A percentile compares a stretch with the other conserved stretches of the same genome.
Evolutionary conservation across 2,113 vertebrate genomes (phyloP).

Genomic region (Chaetorhynchus papuensis): DNA sequence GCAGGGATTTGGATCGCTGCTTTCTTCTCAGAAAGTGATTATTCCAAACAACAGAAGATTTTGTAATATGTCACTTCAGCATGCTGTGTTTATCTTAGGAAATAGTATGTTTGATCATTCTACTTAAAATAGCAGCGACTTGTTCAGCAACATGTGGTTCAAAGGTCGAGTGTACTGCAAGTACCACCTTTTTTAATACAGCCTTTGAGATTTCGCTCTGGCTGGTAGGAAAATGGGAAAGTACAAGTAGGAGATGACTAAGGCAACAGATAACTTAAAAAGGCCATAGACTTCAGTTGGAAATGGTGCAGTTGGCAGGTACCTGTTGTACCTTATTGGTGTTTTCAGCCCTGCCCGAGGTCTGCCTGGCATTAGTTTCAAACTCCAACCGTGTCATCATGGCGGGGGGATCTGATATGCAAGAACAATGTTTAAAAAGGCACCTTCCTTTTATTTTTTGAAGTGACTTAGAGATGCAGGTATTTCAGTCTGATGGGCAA

Average conservation of each 20-base stretch:
- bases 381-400: not conserved
- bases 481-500: slow-evolving; percentile 22
- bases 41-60: not conserved
- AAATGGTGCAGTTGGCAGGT: not conserved
- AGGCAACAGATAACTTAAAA: not conserved
- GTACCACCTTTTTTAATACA: not conserved
- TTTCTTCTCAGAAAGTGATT: not conserved
- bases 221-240: not conserved
- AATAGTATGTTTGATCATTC: not conserved
- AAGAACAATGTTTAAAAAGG: not conserved
- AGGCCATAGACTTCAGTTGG: not conserved
- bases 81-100: not conserved
- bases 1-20: slow-evolving; percentile 11
- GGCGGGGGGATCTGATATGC: slow-evolving; percentile 7
- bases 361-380: not conserved
- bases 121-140: not conserved
- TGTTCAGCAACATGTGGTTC: not conserved
- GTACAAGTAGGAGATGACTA: not conserved
- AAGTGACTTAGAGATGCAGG: not conserved
- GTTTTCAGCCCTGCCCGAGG: not conserved
- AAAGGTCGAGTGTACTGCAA: not conserved
- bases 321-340: not conserved
- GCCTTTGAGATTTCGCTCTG: not conserved
- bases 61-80: not conserved
- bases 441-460: not conserved